Evolutionary conservation across 2,797 vertebrate genomes (phyloP), one percentile per base, ranked within the genome.

Genomic region (Betta splendens): DNA sequence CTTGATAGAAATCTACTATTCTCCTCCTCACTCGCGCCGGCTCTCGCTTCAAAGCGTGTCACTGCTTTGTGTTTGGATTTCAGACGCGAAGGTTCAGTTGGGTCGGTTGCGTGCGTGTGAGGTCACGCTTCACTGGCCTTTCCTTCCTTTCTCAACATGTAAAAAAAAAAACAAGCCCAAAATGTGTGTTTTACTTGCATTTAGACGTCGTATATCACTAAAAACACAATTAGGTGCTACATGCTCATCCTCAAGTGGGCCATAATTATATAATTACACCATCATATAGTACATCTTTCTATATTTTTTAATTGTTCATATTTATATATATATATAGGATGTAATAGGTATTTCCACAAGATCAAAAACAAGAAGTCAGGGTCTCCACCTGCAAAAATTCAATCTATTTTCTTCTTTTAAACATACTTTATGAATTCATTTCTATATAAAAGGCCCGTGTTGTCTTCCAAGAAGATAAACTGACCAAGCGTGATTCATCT

Each of bases 1-100:
- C 56, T 72, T 69, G 64, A 75, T 73, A 52, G 66, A 63, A 81
- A 77, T 76, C 74, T 69, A 51, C 50, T 33, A 18, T 73, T 72
- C 71, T 57, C 66, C 72, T 73, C 37, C 20, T 63, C 56, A 7
- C 59, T 52, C 12, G 10, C 16, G 8, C 20, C 22, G 31, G 4
- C 46, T 59, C 57, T 36, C 57, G 40, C 69, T 67, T 86, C 70
- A 77, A 70, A 81, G 77, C 29, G 7, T 9, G 32, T 50, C 25
- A 31, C 43, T 11, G 1, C 13, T 38, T 47, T 37, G 31, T 31
- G 47, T 57, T 68, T 65, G 72, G 44, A 71, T 72, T 53, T 29
- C 38, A 64, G 66, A 51, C 17, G 15, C 49, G 44, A 37, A 13
- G 61, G 52, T 50, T 76, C 29, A 22, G 25, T 5, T 3, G 20